Base-by-base conservation (phyloP, 2,113 vertebrate species). In the Erpornis zantholeuca region DNA sequence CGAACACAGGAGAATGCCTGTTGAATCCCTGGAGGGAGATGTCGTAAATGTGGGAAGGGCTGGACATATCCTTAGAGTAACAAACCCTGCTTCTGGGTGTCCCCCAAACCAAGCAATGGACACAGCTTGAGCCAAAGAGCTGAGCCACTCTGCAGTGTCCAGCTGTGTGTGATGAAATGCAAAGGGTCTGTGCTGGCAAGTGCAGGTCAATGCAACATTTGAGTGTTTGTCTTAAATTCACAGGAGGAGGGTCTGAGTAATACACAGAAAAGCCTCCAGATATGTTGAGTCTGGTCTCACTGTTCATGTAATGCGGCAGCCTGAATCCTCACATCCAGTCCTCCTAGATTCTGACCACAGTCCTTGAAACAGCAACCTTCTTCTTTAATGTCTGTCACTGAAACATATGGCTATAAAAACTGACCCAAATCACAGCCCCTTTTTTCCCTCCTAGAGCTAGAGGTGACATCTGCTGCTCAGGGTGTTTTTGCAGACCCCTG, bases 1-100 rank as follows among this genome's bases (percentile, higher is more conserved):
- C 17, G 25, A 68, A 10, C 18, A n/a, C 25, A 27, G 31, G 24
- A 53, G 21, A 64, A 54, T 3, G 12, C 33, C 61, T 49, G 47
- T 22, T 88, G 57, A 60, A 64, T 53, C 35, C 52, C 47, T 7
- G 4, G 6, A 38, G 17, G 38, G 60, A 86, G 27, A 12, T 1
- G 0, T 22, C 66, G 78, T 72, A 70, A 86, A 69, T 0, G 0
- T 5, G 24, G 20, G 68, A 76, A 16, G 21, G 16, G 19, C 3
- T 64, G 40, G 52, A 42, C 18, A 36, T 33, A 68, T 38, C 44
- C 53, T 71, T 66, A 60, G 47, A 42, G 5, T 4, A 52, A 68
- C 47, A 86, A 94, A 82, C 5, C 36, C 8, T 31, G 22, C 36
- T 45, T 77, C 23, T 57, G 77, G 19, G 25, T 40, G 18, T 78